phyloP scores from a whole-genome alignment of 1,140 invertebrate species.

The Aphelinus certus region DNA sequence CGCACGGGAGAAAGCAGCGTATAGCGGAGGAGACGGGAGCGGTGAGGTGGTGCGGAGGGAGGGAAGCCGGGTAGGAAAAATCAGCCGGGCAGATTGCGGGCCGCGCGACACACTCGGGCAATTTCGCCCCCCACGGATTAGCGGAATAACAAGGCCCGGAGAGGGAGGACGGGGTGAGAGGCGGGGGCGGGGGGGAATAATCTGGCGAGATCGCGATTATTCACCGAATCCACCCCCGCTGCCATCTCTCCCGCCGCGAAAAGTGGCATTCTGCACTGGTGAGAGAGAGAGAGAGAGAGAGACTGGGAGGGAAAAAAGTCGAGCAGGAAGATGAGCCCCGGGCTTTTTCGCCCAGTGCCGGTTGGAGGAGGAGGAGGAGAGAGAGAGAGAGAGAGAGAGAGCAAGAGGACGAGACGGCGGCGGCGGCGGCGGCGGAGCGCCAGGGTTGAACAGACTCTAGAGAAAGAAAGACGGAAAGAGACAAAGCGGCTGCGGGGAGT shows the following conservation, averaged over 20 bases:
- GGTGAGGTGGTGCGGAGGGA: too few relatives aligned
- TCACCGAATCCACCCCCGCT: slow-evolving; percentile 4
- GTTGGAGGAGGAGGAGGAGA: slow-evolving; percentile 31
- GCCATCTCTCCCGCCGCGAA: slow-evolving; percentile 16
- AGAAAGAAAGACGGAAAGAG: slow-evolving; percentile 45
- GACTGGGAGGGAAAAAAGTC: background rate
- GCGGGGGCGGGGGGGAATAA: slow-evolving; percentile 5
- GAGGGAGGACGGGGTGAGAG: background rate
- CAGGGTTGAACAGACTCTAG: slow-evolving; percentile 44
- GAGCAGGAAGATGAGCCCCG: slow-evolving; percentile 29
- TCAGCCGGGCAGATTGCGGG: background rate
- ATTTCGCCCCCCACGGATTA: slow-evolving; percentile 35
- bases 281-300: slow-evolving; percentile 10
- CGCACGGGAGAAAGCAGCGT: too few relatives aligned
- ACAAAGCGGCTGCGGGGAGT: slow-evolving; percentile 31
- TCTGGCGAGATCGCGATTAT: slow-evolving; percentile 41
- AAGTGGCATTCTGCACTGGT: slow-evolving; percentile 19
- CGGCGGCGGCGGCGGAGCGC: slow-evolving; percentile 15
- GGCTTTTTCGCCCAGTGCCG: slow-evolving; percentile 28
- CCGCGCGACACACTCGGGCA: background rate
- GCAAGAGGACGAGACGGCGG: background rate
- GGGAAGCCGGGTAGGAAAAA: background rate
- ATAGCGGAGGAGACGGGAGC: too few relatives aligned
- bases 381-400: slow-evolving; percentile 22
- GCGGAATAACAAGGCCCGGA: slow-evolving; percentile 37